Evolutionary conservation across 2,888 invertebrate species (phyloP).

Genomic region (Linyphia triangularis): DNA sequence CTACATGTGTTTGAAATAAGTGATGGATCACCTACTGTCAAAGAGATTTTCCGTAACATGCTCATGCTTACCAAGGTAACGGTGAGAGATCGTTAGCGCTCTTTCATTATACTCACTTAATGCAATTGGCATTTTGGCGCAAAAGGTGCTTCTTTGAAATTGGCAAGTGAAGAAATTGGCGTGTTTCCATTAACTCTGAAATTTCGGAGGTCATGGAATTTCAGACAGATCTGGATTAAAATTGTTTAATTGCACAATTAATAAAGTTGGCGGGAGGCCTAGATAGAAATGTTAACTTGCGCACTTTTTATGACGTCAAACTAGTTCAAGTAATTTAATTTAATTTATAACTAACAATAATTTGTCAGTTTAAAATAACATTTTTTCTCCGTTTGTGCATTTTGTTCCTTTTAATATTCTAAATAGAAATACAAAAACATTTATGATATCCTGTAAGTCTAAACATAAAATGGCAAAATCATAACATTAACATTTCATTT

Average conservation of each 20-base stretch:
- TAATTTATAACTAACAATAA: no score
- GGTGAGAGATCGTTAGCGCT: constrained; percentile 30
- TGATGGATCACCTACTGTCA: constrained; percentile 21
- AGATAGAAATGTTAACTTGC: no score
- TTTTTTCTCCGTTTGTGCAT: no score
- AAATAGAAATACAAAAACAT: no score
- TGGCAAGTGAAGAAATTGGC: constrained; percentile 25
- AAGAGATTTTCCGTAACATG: constrained; percentile 7
- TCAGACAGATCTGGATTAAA: not conserved
- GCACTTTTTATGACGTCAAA: no score
- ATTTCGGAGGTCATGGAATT: not conserved
- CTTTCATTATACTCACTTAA: constrained; percentile 39
- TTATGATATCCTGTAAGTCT: no score
- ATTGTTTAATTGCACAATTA: constrained; percentile 1
- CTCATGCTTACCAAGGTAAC: not conserved
- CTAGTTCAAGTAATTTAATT: no score
- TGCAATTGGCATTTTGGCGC: constrained; percentile 31
- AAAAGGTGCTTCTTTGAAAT: constrained; percentile 1
- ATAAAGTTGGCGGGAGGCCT: no score
- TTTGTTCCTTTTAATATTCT: no score
- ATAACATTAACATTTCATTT: no score
- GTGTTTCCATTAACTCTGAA: constrained; percentile 4
- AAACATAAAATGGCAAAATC: no score
- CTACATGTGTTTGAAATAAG: not conserved
- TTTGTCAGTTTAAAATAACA: no score